These are phyloP conservation scores for Hemibagrus guttatus DNA, from an alignment of 2,797 vertebrate genomes.

Conservation along the genomic window DNA sequence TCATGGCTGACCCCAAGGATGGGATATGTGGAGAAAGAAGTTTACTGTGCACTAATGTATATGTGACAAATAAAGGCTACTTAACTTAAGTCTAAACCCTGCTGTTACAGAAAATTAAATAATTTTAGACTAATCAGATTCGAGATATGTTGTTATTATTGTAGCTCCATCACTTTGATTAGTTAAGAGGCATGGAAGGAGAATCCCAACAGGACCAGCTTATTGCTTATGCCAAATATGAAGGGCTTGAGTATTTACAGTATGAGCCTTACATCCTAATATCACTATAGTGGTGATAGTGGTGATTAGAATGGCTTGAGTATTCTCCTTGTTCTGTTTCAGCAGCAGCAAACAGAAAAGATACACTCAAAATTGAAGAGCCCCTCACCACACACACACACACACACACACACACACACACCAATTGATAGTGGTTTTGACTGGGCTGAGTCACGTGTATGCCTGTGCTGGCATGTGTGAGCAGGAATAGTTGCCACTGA, in stretches of 20 bases:
- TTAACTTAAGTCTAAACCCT: no score
- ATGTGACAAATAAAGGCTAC: no score
- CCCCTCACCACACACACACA: neutral
- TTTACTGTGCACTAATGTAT: no score
- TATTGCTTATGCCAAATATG: neutral
- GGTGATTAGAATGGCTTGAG: neutral
- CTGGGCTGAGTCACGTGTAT: conserved; percentile 32
- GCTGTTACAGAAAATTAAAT: neutral
- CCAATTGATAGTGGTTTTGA: neutral
- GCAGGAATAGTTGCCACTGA: conserved; percentile 40
- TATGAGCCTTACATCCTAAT: neutral
- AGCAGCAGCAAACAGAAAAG: neutral
- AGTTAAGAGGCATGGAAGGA: conserved; percentile 5
- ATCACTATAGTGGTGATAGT: conserved; percentile 2
- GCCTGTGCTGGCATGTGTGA: conserved; percentile 45
- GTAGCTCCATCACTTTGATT: conserved; percentile 12
- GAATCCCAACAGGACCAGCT: neutral
- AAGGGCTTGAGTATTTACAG: conserved; percentile 6
- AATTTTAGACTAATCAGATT: neutral
- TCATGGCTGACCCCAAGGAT: no score
- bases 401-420: conserved; percentile 32
- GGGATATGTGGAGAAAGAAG: no score
- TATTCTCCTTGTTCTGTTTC: neutral
- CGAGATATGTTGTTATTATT: neutral
- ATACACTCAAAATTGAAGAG: neutral